A percentile compares a stretch with the other conserved stretches of the same genome.
These are phyloP conservation scores for Lepilemur septentrionalis DNA, from an alignment of 2,797 vertebrate species.

Conservation along the genomic window DNA sequence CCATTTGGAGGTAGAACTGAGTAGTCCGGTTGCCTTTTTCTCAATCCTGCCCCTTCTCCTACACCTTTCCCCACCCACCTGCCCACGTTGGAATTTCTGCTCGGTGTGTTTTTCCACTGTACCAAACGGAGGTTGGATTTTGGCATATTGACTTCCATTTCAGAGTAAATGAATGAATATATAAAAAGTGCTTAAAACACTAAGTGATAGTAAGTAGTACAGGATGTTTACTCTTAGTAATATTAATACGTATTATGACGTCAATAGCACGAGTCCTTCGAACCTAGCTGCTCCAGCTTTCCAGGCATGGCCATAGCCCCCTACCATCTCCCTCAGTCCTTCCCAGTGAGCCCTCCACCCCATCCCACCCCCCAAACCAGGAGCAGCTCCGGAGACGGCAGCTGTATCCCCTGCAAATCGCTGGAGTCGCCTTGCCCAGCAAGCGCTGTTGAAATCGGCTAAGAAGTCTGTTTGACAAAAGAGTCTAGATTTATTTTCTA, in stretches of 20 bases:
- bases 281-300: not conserved
- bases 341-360: not conserved
- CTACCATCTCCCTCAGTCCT: not conserved
- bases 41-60: not conserved
- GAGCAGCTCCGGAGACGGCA: not conserved
- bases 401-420: not conserved
- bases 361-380: not conserved
- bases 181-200: not conserved
- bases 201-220: not conserved
- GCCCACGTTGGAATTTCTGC: not conserved
- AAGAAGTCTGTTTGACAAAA: not conserved
- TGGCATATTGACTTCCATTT: not conserved
- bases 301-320: not conserved
- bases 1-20: not conserved
- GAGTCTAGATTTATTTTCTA: not conserved
- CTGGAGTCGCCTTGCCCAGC: not conserved
- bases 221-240: not conserved
- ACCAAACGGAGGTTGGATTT: not conserved
- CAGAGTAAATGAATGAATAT: not conserved
- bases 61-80: not conserved
- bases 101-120: not conserved
- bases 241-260: not conserved
- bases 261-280: not conserved
- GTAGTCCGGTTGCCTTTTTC: not conserved
- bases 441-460: not conserved